Conservation (phyloP, 2,888 invertebrate species). For the Drosophila fungiperda region DNA sequence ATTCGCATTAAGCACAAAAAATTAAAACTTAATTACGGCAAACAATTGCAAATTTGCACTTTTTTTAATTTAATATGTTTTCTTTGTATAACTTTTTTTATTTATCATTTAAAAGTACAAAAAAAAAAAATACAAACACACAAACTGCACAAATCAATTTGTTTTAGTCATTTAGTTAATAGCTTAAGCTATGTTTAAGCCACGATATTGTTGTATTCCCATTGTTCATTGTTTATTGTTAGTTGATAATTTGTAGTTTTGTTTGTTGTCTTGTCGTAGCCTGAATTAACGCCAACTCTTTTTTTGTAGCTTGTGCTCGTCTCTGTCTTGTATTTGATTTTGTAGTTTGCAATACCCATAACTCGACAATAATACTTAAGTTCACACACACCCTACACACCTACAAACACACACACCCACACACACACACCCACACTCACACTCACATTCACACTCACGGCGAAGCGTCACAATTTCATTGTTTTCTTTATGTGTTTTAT, state of each 20-base stretch:
- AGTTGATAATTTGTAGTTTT: slow-evolving; percentile 49
- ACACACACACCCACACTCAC: slow-evolving; percentile 7
- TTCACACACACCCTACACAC: slow-evolving; percentile 8
- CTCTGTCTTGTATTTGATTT: slow-evolving; percentile 35
- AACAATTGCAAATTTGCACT: slow-evolving; percentile 8
- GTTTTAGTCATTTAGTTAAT: slow-evolving; percentile 35
- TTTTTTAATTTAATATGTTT: slow-evolving; percentile 14
- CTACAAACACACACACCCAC: slow-evolving; percentile 6
- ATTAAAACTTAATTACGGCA: neutral
- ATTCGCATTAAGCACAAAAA: neutral
- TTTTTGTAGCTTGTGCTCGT: slow-evolving; percentile 38
- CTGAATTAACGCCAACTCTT: slow-evolving; percentile 44
- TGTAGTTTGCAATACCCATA: slow-evolving; percentile 19
- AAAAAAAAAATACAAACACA: slow-evolving; percentile 13
- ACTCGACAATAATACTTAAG: slow-evolving; percentile 14
- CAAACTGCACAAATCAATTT: slow-evolving; percentile 47
- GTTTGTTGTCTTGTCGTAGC: slow-evolving; percentile 64
- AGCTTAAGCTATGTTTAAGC: slow-evolving; percentile 47
- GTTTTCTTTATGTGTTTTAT: slow-evolving; percentile 16
- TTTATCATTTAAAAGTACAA: neutral
- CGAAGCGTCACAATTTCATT: slow-evolving; percentile 16
- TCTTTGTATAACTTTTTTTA: slow-evolving; percentile 3
- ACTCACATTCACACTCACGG: slow-evolving; percentile 9
- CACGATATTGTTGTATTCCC: slow-evolving; percentile 34
- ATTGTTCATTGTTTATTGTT: slow-evolving; percentile 40